phyloP scores from a whole-genome alignment of 2,113 vertebrate genomes.

The Fulmarus glacialis region DNA sequence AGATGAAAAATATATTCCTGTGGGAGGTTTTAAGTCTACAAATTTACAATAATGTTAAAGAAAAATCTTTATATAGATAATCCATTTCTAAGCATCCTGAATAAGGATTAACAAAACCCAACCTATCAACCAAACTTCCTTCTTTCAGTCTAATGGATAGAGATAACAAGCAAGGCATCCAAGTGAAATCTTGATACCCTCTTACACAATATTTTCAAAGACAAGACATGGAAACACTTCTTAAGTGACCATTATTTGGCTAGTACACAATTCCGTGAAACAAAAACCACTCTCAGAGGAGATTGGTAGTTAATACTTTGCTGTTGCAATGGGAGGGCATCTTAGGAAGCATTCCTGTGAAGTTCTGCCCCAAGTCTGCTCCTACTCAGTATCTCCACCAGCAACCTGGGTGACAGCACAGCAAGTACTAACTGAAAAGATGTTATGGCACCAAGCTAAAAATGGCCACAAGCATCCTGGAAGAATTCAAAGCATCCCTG shows the following conservation, averaged over 20 bases:
- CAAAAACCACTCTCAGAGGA: not conserved
- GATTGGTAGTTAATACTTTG: not conserved
- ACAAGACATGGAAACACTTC: not conserved
- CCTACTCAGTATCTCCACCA: not conserved
- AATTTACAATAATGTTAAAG: not conserved
- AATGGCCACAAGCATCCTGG: fast-evolving
- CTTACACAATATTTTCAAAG: not conserved
- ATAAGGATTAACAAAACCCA: not conserved
- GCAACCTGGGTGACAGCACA: fast-evolving
- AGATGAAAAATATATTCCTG: not conserved
- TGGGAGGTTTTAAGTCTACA: not conserved
- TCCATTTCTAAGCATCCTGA: not conserved
- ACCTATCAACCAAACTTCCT: not conserved
- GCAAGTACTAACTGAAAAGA: not conserved
- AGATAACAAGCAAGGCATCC: not conserved
- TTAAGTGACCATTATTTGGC: not conserved
- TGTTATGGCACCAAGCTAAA: fast-evolving
- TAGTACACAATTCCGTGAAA: not conserved
- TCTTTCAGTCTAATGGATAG: not conserved
- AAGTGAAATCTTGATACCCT: not conserved
- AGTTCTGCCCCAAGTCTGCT: not conserved
- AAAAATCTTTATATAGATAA: not conserved
- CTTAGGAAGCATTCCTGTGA: not conserved
- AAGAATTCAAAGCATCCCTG: not conserved
- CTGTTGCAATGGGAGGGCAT: not conserved